Conservation (phyloP, 2,113 vertebrate species). For the Passer domesticus region DNA sequence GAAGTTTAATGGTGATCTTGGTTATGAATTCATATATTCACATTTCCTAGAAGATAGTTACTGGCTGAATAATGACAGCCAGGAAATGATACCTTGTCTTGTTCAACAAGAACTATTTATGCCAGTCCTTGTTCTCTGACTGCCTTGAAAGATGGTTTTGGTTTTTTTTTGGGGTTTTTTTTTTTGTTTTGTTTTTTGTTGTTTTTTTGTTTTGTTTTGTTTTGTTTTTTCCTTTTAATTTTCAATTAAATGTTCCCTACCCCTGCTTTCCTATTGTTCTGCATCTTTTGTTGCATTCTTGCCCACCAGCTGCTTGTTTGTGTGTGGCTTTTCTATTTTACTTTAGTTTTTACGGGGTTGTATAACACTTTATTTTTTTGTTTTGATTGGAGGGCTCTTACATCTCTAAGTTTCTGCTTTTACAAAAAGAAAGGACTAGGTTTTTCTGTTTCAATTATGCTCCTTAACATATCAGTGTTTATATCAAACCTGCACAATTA, state of each 20-base stretch:
- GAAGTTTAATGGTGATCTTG: not conserved
- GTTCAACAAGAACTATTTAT: not conserved
- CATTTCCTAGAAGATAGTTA: not conserved
- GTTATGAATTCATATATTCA: not conserved
- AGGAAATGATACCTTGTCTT: not conserved
- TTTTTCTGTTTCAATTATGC: not conserved
- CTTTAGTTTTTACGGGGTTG: not conserved
- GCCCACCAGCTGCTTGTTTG: not conserved
- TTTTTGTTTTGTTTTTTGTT: no score
- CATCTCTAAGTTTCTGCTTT: not conserved
- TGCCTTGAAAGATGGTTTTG: not conserved
- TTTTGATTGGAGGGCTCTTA: not conserved
- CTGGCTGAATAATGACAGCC: not conserved
- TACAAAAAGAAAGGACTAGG: not conserved
- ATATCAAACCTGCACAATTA: not conserved
- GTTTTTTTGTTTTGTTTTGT: no score
- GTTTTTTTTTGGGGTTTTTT: accelerated
- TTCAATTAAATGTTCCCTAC: not conserved
- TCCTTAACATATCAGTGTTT: not conserved
- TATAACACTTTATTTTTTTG: not conserved
- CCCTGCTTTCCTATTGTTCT: not conserved
- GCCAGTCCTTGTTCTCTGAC: not conserved
- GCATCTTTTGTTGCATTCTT: not conserved
- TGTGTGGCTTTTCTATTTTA: not conserved
- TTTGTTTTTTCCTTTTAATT: not conserved